Evolutionary conservation across 2,797 vertebrate species (phyloP).

Genomic region (Luscinia megarhynchos): DNA sequence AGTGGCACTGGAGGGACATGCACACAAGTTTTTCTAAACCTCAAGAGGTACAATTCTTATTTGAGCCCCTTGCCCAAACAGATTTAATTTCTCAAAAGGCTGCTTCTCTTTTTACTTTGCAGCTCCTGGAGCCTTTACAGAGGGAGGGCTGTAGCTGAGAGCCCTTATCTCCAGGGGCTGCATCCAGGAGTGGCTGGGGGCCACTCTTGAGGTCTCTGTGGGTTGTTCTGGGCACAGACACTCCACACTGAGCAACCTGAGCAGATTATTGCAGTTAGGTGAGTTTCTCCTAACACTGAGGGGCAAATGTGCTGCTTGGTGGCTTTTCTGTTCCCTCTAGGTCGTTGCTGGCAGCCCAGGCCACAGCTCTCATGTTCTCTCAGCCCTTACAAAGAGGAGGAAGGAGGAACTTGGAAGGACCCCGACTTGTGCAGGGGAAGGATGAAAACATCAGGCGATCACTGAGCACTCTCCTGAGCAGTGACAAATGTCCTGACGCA

Average conservation of each 20-base stretch:
- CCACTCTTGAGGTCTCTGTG: rapidly evolving
- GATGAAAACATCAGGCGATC: not conserved
- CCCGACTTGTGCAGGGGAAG: not conserved
- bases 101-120: not conserved
- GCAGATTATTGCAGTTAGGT: not conserved
- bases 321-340: not conserved
- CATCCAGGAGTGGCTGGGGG: not conserved
- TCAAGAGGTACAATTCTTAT: not conserved
- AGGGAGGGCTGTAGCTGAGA: not conserved
- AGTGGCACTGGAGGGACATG: rapidly evolving
- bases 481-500: not conserved
- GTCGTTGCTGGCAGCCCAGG: rapidly evolving
- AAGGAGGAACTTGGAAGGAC: not conserved
- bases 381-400: not conserved
- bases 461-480: not conserved
- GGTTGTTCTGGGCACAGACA: not conserved
- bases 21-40: rapidly evolving
- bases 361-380: not conserved
- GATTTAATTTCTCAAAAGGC: not conserved
- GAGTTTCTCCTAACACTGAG: not conserved
- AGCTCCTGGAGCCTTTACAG: not conserved
- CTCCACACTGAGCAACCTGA: not conserved
- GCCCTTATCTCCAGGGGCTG: not conserved
- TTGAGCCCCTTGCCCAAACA: not conserved
- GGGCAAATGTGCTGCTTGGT: rapidly evolving